Evolutionary conservation across 1,140 invertebrate species (phyloP).

Genomic region (Dryas iulia): DNA sequence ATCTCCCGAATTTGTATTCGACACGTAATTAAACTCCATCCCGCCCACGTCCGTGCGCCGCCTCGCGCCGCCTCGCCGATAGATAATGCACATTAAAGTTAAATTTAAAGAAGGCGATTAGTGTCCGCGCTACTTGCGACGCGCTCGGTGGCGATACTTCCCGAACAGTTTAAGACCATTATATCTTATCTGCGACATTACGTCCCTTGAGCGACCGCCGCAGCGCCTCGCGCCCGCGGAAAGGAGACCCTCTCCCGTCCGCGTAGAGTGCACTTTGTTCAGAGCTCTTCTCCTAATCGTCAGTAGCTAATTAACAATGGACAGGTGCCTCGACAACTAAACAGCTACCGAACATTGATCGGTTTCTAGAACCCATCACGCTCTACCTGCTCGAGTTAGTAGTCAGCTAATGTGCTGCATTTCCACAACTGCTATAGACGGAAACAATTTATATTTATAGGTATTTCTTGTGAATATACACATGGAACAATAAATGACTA

Average conservation of each 20-base stretch:
- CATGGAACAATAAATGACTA: too few relatives aligned
- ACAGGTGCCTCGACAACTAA: constrained; percentile 15
- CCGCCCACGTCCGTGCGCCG: too few relatives aligned
- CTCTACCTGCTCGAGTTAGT: neutral
- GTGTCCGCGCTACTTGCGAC: constrained; percentile 7
- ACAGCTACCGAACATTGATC: constrained; percentile 6
- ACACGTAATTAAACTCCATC: constrained; percentile 11
- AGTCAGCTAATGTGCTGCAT: too few relatives aligned
- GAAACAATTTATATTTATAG: too few relatives aligned
- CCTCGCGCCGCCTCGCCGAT: neutral
- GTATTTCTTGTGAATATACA: too few relatives aligned
- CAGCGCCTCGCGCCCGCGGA: neutral
- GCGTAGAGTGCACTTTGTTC: neutral
- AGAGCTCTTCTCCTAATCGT: neutral
- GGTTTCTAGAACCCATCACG: neutral
- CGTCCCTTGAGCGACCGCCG: neutral
- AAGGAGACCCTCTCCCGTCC: neutral
- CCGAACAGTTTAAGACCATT: neutral
- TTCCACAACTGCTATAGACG: too few relatives aligned
- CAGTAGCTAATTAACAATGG: constrained; percentile 15
- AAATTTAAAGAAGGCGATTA: neutral
- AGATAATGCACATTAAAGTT: neutral
- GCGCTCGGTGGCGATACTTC: neutral
- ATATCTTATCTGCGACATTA: constrained; percentile 28
- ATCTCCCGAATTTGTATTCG: constrained; percentile 15